These are phyloP conservation scores for Periplaneta americana DNA, from an alignment of 1,140 invertebrate species.

Conservation along the genomic window DNA sequence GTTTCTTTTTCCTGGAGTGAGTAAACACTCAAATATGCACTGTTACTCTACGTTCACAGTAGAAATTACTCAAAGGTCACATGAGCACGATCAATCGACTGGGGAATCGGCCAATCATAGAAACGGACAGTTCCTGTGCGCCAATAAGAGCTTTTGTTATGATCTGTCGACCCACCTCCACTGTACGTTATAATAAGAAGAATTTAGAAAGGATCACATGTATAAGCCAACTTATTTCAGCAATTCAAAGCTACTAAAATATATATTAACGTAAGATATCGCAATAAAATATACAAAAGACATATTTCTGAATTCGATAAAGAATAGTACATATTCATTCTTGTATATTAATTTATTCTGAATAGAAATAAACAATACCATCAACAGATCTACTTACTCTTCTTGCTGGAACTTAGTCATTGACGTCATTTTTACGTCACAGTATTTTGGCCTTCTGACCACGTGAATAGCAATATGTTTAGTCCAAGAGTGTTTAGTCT, in stretches of 20 bases:
- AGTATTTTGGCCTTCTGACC: background rate
- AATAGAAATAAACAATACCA: background rate
- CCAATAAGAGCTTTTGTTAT: conserved; percentile 14
- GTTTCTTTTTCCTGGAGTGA: background rate
- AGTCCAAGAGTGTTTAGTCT: too few relatives aligned
- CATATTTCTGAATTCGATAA: background rate
- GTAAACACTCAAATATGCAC: background rate
- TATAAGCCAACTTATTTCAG: background rate
- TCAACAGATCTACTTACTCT: background rate
- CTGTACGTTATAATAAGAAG: background rate
- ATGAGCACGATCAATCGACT: conserved; percentile 25
- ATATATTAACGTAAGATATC: background rate
- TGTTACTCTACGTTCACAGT: background rate
- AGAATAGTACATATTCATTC: background rate
- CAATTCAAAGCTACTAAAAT: background rate
- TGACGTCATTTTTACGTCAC: background rate
- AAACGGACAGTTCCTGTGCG: background rate
- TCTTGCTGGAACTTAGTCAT: background rate
- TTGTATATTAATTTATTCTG: background rate
- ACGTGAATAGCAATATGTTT: background rate
- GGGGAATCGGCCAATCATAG: conserved; percentile 4
- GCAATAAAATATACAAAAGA: background rate
- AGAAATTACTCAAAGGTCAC: conserved; percentile 24
- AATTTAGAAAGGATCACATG: background rate
- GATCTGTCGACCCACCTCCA: conserved; percentile 12